Conservation (phyloP, 2,888 invertebrate genomes). For the Drosophila paranaensis region DNA sequence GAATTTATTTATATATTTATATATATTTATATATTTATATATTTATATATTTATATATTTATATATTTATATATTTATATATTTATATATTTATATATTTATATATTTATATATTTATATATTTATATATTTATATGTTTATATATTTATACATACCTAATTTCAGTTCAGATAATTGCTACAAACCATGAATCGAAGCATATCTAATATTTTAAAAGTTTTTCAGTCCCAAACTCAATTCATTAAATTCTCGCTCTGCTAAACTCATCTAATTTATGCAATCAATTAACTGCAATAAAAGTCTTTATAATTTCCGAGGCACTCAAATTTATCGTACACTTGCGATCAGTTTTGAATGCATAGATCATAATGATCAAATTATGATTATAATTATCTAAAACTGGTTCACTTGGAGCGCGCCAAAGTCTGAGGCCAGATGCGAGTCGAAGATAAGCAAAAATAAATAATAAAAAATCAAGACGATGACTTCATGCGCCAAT, state of each 20-base stretch:
- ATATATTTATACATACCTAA: too few species aligned
- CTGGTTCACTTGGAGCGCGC: constrained; percentile 66
- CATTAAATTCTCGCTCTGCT: neutral
- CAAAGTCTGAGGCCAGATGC: constrained; percentile 35
- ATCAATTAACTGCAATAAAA: constrained; percentile 8
- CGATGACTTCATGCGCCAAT: constrained; percentile 69
- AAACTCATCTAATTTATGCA: constrained; percentile 5
- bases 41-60: too few species aligned
- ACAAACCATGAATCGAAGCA: neutral
- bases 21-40: too few species aligned
- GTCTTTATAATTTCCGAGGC: neutral
- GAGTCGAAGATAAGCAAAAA: constrained; percentile 33
- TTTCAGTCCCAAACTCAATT: neutral
- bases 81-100: too few species aligned
- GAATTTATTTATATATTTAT: too few species aligned
- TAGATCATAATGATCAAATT: constrained; percentile 43
- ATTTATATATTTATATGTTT: too few species aligned
- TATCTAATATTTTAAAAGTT: neutral
- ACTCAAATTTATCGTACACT: constrained; percentile 51
- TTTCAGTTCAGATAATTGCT: neutral
- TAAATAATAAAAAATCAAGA: constrained; percentile 17
- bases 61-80: too few species aligned
- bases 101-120: too few species aligned
- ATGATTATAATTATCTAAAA: constrained; percentile 49
- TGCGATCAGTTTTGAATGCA: constrained; percentile 53